Evolutionary conservation across 2,113 vertebrate genomes (phyloP).

Genomic region (Trinectes maculatus): DNA sequence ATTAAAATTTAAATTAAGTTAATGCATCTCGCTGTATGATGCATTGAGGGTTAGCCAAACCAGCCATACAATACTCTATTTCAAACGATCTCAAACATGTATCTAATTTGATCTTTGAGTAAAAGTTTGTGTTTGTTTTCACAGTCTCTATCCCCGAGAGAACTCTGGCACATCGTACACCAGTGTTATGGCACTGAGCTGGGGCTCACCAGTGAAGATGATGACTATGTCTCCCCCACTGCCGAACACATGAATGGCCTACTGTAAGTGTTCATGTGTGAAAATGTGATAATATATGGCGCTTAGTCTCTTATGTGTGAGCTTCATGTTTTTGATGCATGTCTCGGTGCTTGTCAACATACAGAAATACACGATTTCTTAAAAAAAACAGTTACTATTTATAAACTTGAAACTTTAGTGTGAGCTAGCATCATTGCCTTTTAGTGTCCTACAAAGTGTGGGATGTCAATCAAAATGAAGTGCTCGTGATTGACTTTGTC

Average conservation of each 20-base stretch:
- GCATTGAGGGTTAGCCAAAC: too few species aligned
- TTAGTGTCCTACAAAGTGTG: not conserved
- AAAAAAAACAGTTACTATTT: too few species aligned
- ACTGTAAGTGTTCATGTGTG: constrained; percentile 82
- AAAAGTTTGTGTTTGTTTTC: constrained; percentile 21
- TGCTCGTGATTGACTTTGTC: too few species aligned
- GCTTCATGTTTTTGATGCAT: not conserved
- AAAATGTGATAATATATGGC: not conserved
- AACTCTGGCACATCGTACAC: constrained; percentile 93
- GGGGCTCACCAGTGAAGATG: constrained; percentile 92
- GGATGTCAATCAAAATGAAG: too few species aligned
- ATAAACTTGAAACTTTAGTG: too few species aligned
- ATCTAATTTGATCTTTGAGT: too few species aligned
- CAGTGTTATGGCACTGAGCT: constrained; percentile 93
- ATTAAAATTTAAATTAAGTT: too few species aligned
- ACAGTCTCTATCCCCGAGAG: constrained; percentile 89
- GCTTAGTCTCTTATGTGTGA: not conserved
- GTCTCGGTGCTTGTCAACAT: too few species aligned
- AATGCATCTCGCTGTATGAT: too few species aligned
- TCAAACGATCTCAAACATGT: too few species aligned
- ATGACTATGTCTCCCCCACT: constrained; percentile 90
- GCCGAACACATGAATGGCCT: constrained; percentile 88
- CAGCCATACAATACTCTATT: too few species aligned
- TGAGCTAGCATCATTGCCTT: too few species aligned
- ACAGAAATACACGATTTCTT: not conserved